Conservation (phyloP, 2,888 invertebrate species). For the Zele albiditarsus region DNA sequence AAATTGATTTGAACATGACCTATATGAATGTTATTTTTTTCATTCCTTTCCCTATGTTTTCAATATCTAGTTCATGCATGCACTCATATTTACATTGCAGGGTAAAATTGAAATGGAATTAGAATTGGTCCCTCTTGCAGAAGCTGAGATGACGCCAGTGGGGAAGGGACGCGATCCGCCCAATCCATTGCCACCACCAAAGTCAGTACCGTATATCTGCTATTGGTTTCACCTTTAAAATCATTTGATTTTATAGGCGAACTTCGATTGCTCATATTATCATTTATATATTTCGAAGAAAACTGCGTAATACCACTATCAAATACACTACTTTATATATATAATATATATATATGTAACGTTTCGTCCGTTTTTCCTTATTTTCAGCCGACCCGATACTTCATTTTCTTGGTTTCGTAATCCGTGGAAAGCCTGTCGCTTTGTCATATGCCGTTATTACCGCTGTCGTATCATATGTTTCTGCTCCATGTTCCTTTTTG, state of each 20-base stretch:
- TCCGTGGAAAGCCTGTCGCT: slow-evolving; percentile 74
- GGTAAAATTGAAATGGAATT: slow-evolving; percentile 83
- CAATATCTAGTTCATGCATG: too few relatives aligned
- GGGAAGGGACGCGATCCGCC: slow-evolving; percentile 80
- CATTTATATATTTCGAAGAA: too few relatives aligned
- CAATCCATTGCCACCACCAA: slow-evolving; percentile 77
- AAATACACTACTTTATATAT: too few relatives aligned
- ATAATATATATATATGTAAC: too few relatives aligned
- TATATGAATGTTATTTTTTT: too few relatives aligned
- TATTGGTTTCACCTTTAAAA: slow-evolving; percentile 12
- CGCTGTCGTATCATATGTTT: slow-evolving; percentile 71
- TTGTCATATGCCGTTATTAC: slow-evolving; percentile 69
- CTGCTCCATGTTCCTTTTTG: slow-evolving; percentile 62
- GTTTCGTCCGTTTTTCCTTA: neutral
- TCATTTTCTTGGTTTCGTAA: slow-evolving; percentile 78
- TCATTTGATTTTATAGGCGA: too few relatives aligned
- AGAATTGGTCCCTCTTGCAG: slow-evolving; percentile 76
- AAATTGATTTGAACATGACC: too few relatives aligned
- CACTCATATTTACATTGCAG: slow-evolving; percentile 71
- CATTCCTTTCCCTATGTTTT: too few relatives aligned
- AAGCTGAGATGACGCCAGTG: slow-evolving; percentile 78
- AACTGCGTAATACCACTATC: too few relatives aligned
- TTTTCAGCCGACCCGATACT: slow-evolving; percentile 76
- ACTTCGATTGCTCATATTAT: too few relatives aligned
- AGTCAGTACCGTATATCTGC: slow-evolving; percentile 73